Base-by-base conservation (phyloP, 2,113 vertebrate genomes). In the Psittacara wagleri region DNA sequence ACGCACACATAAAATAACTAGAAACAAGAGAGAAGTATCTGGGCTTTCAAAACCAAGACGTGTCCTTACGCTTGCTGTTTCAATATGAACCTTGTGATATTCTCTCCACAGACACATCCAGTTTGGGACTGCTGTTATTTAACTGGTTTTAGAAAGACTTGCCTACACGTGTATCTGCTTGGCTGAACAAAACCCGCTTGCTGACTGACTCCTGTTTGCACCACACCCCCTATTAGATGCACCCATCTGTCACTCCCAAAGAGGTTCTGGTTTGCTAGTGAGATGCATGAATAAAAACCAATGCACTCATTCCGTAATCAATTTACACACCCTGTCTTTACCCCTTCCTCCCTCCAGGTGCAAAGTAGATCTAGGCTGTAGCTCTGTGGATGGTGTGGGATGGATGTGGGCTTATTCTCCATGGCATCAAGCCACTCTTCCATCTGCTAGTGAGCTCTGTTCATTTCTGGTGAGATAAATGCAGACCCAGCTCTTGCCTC, bases 21-120 rank as follows among this genome's bases (percentile, higher is more conserved):
- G 16, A 88, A 95, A 94, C 69, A 72, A 95, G 93, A 94, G 86
- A 96, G 78, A 95, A 94, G 90, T 86, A 63, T 94, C 94, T 95
- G 96, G 90, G 83, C 88, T 49, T 93, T 88, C 66, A 81, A 96
- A 96, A 87, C 93, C 88, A 93, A 92, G 95, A 61, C 75, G 86
- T 91, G 92, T 96, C 90, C 91, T 57, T 87, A 78, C 19, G 70
- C 69, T 78, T 90, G 46, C 79, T 76, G 87, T 89, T 84, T 92
- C 76, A 41, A 33, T 3, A 9, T 57, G 80, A 76, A 92, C 72
- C 83, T 94, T 52, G 61, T 35, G 76, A n/a, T 77, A 61, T 78
- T 90, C 88, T 93, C 74, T 86, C 94, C 94, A 83, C 76, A 62
- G 63, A 92, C 88, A 96, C 25, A 61, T 44, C 55, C 88, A 67